Evolutionary conservation across 2,113 vertebrate genomes (phyloP).

Genomic region (Oxyura jamaicensis): DNA sequence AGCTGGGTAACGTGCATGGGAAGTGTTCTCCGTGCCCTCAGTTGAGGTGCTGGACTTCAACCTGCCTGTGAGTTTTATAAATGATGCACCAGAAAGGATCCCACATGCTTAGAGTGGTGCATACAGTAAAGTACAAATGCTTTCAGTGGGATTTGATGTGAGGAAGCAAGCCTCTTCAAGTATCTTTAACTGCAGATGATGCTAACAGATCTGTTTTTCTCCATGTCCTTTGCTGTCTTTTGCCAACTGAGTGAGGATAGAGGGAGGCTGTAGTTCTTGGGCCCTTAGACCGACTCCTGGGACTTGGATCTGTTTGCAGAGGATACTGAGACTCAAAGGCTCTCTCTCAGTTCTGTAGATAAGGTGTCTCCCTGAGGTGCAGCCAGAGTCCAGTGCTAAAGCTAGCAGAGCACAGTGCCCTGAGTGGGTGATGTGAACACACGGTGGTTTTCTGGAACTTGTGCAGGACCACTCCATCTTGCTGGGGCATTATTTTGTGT

Average conservation of each 20-base stretch:
- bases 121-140: neutral
- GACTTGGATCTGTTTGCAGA: neutral
- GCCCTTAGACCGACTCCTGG: neutral
- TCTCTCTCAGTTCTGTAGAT: neutral
- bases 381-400: neutral
- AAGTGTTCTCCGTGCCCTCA: neutral
- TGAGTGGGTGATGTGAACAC: neutral
- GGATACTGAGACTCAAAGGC: neutral
- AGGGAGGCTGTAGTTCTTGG: neutral
- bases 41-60: neutral
- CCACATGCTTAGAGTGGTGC: neutral
- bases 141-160: neutral
- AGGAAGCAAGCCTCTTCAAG: fast-evolving
- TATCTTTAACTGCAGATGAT: neutral
- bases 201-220: neutral
- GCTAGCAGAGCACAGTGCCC: neutral
- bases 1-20: fast-evolving
- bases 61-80: fast-evolving
- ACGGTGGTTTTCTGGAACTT: neutral
- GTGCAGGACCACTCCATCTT: neutral
- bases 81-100: neutral
- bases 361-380: neutral
- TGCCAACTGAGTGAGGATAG: neutral
- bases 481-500: neutral
- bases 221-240: neutral